Evolutionary conservation across 2,888 invertebrate species (phyloP).

Genomic region (Polydrusus tereticollis): DNA sequence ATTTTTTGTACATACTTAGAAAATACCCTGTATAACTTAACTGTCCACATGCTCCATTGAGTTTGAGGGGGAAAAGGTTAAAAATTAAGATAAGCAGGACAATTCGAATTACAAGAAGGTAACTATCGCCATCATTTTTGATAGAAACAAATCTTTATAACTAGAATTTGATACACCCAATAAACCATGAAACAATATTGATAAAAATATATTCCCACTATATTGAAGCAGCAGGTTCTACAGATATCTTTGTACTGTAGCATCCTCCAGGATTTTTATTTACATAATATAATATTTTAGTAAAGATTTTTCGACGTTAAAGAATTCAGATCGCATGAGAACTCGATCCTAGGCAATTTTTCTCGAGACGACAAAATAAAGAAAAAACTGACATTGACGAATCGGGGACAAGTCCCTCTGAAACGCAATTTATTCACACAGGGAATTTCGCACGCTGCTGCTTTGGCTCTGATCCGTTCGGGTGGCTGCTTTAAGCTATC

Average conservation of each 20-base stretch:
- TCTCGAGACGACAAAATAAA: conserved; percentile 52
- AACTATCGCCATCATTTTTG: too few species aligned
- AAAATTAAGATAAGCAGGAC: too few species aligned
- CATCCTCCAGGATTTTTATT: conserved; percentile 33
- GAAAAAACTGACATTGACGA: conserved; percentile 52
- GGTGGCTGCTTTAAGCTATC: conserved; percentile 47
- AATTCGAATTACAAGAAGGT: too few species aligned
- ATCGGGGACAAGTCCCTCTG: conserved; percentile 52
- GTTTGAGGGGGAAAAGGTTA: too few species aligned
- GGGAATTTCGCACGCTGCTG: conserved; percentile 48
- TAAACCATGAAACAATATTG: too few species aligned
- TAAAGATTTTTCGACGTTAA: conserved; percentile 48
- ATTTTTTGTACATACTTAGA: too few species aligned
- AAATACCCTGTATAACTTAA: too few species aligned
- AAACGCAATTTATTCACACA: conserved; percentile 50
- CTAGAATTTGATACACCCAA: too few species aligned
- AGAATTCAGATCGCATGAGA: conserved; percentile 52
- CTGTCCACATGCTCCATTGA: too few species aligned
- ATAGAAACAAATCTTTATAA: too few species aligned
- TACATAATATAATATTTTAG: conserved; percentile 45
- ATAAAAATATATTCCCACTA: not conserved
- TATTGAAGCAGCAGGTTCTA: not conserved
- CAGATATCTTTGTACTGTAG: not conserved
- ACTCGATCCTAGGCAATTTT: conserved; percentile 50
- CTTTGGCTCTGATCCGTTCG: conserved; percentile 42